These are phyloP conservation scores for Crotalus viridis DNA, from an alignment of 2,113 vertebrate genomes.

Conservation along the genomic window DNA sequence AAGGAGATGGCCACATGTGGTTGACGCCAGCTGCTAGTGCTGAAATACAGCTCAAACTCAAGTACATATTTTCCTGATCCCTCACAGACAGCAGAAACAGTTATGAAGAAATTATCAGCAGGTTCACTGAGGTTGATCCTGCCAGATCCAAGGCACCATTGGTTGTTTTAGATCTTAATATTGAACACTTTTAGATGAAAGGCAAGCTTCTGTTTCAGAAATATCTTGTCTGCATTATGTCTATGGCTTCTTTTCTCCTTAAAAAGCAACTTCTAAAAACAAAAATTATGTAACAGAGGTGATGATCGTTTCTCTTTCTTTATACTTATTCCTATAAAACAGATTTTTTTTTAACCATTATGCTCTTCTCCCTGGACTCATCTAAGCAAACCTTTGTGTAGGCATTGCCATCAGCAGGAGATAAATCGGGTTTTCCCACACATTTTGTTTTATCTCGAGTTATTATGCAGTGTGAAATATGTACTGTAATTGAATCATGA, in stretches of 20 bases:
- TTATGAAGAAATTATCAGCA: neutral
- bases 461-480: neutral
- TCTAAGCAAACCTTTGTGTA: neutral
- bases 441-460: neutral
- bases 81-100: neutral
- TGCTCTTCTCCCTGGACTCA: neutral
- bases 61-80: neutral
- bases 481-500: neutral
- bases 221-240: neutral
- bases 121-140: neutral
- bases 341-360: neutral
- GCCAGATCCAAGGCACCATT: neutral
- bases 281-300: neutral
- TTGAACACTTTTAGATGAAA: neutral
- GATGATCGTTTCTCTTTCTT: neutral
- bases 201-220: neutral
- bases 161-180: neutral
- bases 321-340: neutral
- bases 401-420: neutral
- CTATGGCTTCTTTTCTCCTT: neutral
- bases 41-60: neutral
- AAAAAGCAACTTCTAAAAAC: neutral
- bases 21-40: neutral
- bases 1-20: neutral
- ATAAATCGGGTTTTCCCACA: neutral